Base-by-base conservation (phyloP, 2,888 invertebrate species). In the Nymphalis c-album region DNA sequence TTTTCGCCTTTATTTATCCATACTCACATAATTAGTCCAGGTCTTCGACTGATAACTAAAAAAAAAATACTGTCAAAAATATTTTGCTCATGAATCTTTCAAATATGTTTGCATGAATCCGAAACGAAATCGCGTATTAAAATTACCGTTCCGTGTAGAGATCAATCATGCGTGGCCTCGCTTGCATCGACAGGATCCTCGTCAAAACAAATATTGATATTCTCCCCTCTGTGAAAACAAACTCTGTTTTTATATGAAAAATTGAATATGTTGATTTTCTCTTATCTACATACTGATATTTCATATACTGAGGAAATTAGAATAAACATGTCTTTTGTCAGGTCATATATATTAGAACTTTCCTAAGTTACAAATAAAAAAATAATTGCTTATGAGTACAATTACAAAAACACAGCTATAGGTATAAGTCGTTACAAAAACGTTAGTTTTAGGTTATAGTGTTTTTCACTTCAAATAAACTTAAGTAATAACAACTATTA, bases 131-230 rank as follows among this genome's bases (percentile, higher is more conserved):
- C 57, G 18, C 57, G 57, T 13, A 40, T 40, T 5, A 20, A 40
- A 13, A 10, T 16, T 13, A 40, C 35, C 5, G 16, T 60, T 46
- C 50, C 18, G 35, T 57, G 22, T 31, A 26, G n/a, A 46, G 17
- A 51, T 51, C 50, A 64, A 53, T 64, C 51, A 31, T 46, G 51
- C 31, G 50, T 64, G 51, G 10, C 64, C 53, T 59, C 31, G 6
- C 40, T 48, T 17, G 35, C 57, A n/a, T 57, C 40, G 57, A 18
- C 57, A 31, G 31, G 10, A 1, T 16, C 7, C 31, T 31, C 53
- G 55, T 55, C 57, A 31, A 40, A 57, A 57, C 35, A 57, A 57
- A 57, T 57, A 57, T 57, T 57, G 35, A 57, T 57, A 57, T 57
- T 40, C 57, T 40, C 18, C 18, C 57, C 57, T 57, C 20, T 31